These are phyloP conservation scores for Coecobrya sp. DNA, from an alignment of 2,888 invertebrate genomes.

Conservation along the genomic window DNA sequence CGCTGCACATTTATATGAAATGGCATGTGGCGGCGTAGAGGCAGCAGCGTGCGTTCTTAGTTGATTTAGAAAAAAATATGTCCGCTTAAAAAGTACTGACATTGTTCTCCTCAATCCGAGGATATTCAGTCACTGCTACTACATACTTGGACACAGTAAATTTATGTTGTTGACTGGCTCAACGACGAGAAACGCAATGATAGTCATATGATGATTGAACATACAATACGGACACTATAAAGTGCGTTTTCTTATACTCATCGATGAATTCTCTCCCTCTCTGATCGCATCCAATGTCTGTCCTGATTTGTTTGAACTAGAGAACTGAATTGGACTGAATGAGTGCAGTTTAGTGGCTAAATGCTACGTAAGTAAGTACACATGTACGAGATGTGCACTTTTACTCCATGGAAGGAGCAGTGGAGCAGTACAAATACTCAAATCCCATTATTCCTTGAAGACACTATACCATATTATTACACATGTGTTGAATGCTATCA, in stretches of 20 bases:
- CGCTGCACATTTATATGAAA: conserved; percentile 39
- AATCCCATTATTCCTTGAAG: conserved; percentile 5
- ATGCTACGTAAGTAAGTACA: conserved; percentile 20
- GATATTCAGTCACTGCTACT: conserved; percentile 24
- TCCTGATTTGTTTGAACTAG: conserved; percentile 50
- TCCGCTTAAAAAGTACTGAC: conserved; percentile 75
- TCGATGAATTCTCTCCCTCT: neutral
- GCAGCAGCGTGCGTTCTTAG: conserved; percentile 6
- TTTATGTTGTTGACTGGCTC: conserved; percentile 45
- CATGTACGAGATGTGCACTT: conserved; percentile 7
- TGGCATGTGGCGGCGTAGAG: conserved; percentile 7
- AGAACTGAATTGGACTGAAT: neutral
- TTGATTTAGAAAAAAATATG: conserved; percentile 63
- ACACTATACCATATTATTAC: neutral
- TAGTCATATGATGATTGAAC: conserved; percentile 50
- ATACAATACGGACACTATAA: neutral
- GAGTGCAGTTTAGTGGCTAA: conserved; percentile 37
- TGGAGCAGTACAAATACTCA: neutral
- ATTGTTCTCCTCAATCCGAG: conserved; percentile 59
- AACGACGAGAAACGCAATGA: conserved; percentile 26
- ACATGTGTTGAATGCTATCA: conserved; percentile 48
- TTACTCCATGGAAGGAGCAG: neutral
- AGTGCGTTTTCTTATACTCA: neutral
- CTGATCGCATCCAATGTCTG: neutral
- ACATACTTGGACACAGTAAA: neutral